Conservation (phyloP, 2,797 vertebrate species). For the Lithobates sylvaticus region DNA sequence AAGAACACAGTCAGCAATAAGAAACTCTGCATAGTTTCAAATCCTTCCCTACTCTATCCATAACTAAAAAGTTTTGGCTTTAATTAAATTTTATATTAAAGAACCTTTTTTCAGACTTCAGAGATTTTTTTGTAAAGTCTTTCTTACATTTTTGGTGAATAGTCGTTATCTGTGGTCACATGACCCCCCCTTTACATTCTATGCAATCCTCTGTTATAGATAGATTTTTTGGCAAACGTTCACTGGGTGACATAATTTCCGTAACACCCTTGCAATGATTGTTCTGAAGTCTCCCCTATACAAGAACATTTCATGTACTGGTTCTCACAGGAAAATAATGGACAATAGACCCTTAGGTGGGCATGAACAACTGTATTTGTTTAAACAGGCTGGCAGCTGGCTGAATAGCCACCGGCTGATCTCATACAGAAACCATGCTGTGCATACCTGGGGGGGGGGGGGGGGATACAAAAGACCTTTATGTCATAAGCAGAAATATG, state of each 20-base stretch:
- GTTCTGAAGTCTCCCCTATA: slow-evolving; percentile 50
- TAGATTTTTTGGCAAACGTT: slow-evolving; percentile 47
- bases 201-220: slow-evolving; percentile 17
- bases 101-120: too few relatives aligned
- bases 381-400: slow-evolving; percentile 40
- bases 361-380: slow-evolving; percentile 36
- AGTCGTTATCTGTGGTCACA: neutral
- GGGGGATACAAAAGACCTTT: neutral
- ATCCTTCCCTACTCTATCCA: too few relatives aligned
- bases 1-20: too few relatives aligned
- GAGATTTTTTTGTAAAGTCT: too few relatives aligned
- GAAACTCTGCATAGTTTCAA: too few relatives aligned
- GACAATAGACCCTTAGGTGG: slow-evolving; percentile 55
- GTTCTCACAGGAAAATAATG: slow-evolving; percentile 52
- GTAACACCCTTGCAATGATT: slow-evolving; percentile 52
- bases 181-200: slow-evolving; percentile 12
- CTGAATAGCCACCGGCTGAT: slow-evolving; percentile 25
- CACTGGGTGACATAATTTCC: slow-evolving; percentile 51
- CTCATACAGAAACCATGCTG: slow-evolving; percentile 17
- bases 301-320: slow-evolving; percentile 41
- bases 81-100: too few relatives aligned
- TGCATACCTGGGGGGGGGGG: neutral
- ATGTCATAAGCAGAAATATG: too few relatives aligned
- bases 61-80: too few relatives aligned
- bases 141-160: too few relatives aligned